Evolutionary conservation across 92 coral and sea anemone genomes (phyloP).

Genomic region (Metridium senile): DNA sequence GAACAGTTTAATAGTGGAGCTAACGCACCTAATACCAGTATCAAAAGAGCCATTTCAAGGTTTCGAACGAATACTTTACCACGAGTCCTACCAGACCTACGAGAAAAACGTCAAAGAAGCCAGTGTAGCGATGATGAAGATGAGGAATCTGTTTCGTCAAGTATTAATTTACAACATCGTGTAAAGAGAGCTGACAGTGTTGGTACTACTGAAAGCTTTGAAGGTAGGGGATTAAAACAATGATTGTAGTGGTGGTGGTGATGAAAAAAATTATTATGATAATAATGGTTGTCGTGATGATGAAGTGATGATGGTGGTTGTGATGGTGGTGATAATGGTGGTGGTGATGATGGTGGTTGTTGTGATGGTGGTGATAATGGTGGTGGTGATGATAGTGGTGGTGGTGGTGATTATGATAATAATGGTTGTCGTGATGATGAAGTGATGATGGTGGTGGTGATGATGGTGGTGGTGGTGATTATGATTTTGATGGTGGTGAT

Average conservation of each 20-base stretch:
- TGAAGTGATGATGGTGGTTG: too few relatives aligned
- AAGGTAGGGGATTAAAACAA: conserved; percentile 26
- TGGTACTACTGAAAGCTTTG: neutral
- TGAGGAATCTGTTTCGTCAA: neutral
- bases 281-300: too few relatives aligned
- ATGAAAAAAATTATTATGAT: neutral
- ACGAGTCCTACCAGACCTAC: neutral
- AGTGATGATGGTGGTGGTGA: neutral
- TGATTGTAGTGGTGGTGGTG: neutral
- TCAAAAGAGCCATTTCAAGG: conserved; percentile 50
- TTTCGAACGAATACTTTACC: conserved; percentile 51
- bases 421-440: neutral
- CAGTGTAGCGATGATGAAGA: conserved; percentile 5
- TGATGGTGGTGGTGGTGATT: neutral
- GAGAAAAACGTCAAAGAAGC: neutral
- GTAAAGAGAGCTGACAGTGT: conserved; percentile 12
- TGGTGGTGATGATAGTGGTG: neutral
- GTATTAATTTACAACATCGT: neutral
- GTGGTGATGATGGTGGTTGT: too few relatives aligned
- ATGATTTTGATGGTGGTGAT: neutral
- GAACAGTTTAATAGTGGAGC: conserved; percentile 37
- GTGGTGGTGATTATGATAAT: neutral
- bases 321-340: too few relatives aligned
- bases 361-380: neutral
- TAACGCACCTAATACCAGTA: conserved; percentile 27